These are phyloP conservation scores for Prolemur simus DNA, from an alignment of 2,113 vertebrate species.

Conservation along the genomic window DNA sequence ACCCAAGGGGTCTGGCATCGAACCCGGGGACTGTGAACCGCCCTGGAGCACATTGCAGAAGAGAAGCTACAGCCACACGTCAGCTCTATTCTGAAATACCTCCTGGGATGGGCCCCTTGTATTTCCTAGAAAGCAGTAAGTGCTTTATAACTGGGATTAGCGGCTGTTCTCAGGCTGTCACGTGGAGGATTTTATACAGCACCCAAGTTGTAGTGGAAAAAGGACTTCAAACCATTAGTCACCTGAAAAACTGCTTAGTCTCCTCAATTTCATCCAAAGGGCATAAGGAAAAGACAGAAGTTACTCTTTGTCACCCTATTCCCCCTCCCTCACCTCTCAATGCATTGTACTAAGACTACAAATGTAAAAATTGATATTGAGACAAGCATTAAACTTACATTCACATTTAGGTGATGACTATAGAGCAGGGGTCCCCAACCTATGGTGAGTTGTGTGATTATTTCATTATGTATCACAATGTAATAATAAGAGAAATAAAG, in stretches of 20 bases:
- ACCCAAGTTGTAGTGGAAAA: background rate
- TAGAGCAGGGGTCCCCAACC: background rate
- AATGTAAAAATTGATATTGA: background rate
- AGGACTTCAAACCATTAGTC: background rate
- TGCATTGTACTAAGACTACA: background rate
- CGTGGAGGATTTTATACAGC: background rate
- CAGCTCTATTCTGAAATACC: background rate
- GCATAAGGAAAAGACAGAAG: background rate
- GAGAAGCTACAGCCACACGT: background rate
- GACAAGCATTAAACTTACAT: slow-evolving; percentile 22
- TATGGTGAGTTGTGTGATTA: too few relatives aligned
- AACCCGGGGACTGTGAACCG: background rate
- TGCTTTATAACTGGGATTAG: background rate
- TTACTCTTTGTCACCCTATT: background rate
- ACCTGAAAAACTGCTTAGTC: background rate
- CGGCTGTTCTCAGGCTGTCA: background rate
- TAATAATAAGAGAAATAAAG: too few relatives aligned
- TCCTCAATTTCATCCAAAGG: background rate
- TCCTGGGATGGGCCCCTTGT: background rate
- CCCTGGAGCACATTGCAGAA: background rate
- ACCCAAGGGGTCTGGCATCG: background rate
- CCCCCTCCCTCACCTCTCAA: background rate
- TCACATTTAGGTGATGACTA: slow-evolving; percentile 74
- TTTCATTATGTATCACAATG: too few relatives aligned
- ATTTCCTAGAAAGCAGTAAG: background rate